Conservation (phyloP, 2,113 vertebrate species). For the Rutilus rutilus region DNA sequence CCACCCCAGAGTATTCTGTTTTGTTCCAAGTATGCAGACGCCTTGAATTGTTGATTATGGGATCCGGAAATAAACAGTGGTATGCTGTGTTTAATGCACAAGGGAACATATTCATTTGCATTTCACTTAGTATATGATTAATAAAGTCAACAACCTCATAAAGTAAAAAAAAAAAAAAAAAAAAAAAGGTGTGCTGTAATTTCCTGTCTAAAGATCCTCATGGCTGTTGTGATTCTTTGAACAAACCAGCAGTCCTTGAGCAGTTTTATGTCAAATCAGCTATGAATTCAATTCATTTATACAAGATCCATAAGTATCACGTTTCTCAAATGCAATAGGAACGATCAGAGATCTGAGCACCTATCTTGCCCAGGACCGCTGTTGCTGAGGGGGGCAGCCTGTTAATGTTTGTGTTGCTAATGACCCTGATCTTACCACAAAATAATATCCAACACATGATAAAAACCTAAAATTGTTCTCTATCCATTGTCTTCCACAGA, state of each 20-base stretch:
- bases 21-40: neutral
- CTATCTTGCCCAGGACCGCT: neutral
- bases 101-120: neutral
- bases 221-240: neutral
- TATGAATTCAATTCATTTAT: neutral
- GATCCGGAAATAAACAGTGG: neutral
- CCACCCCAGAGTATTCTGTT: neutral
- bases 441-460: neutral
- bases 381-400: neutral
- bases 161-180: neutral
- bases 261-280: neutral
- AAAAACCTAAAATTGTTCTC: neutral
- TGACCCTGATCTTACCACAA: neutral
- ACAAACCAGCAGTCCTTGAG: neutral
- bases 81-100: neutral
- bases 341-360: slow-evolving; percentile 6
- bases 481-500: neutral
- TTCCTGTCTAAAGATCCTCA: neutral
- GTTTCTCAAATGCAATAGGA: neutral
- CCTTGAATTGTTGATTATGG: neutral
- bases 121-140: neutral
- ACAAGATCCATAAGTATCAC: neutral
- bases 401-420: neutral
- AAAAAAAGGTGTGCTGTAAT: neutral
- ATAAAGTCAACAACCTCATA: neutral